Evolutionary conservation across 2,797 vertebrate genomes (phyloP).

Genomic region (Enteromius paludinosus): DNA sequence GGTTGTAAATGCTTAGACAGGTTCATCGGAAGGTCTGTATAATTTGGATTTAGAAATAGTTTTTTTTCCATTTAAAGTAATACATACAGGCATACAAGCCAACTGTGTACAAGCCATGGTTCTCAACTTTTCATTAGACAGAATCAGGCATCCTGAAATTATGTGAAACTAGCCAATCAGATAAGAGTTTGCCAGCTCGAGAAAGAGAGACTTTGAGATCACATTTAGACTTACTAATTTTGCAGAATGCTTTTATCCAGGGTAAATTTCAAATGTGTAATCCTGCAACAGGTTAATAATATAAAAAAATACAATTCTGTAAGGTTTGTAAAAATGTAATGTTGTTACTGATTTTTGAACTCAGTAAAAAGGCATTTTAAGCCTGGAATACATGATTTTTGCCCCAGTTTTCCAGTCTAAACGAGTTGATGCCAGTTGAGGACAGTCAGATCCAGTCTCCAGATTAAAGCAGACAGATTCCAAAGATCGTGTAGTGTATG

Average conservation of each 20-base stretch:
- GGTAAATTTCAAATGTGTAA: neutral
- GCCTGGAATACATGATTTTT: too few relatives aligned
- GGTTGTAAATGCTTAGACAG: neutral
- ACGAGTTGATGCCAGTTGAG: too few relatives aligned
- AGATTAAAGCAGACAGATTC: too few relatives aligned
- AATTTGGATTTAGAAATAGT: neutral
- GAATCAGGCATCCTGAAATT: neutral
- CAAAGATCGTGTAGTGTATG: too few relatives aligned
- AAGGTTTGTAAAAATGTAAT: neutral
- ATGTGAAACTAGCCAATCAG: neutral
- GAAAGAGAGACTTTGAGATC: neutral
- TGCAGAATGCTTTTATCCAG: neutral
- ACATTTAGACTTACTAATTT: neutral
- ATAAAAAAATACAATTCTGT: too few relatives aligned
- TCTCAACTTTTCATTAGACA: neutral
- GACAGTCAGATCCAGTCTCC: too few relatives aligned
- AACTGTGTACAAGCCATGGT: neutral
- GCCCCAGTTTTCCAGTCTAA: too few relatives aligned
- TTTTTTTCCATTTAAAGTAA: neutral
- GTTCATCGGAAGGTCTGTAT: neutral
- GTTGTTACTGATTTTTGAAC: neutral
- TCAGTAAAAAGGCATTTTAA: neutral
- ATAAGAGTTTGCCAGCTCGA: neutral
- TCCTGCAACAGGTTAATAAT: neutral
- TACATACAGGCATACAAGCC: neutral